phyloP scores from a whole-genome alignment of 1,140 invertebrate genomes.

The Tigriopus japonicus region DNA sequence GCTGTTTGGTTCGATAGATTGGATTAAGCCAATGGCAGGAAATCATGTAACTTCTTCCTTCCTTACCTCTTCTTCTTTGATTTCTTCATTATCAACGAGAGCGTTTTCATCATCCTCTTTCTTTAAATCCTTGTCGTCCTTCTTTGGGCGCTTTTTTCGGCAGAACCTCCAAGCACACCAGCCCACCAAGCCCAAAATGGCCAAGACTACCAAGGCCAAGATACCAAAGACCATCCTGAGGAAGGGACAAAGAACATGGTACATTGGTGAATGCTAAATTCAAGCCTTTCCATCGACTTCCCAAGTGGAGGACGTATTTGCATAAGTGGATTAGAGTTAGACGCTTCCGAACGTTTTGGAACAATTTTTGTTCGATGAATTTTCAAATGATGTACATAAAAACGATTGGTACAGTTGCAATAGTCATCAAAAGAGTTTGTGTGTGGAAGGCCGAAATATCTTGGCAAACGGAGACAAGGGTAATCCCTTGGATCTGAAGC shows the following conservation, averaged over 20 bases:
- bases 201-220: not conserved
- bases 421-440: too few species aligned
- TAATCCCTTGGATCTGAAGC: not conserved
- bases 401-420: too few species aligned
- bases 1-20: not conserved
- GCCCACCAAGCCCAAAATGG: not conserved
- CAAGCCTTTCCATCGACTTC: too few species aligned
- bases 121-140: conserved; percentile 1
- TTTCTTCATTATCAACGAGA: conserved; percentile 12
- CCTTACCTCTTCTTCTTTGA: conserved; percentile 7
- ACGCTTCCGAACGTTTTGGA: too few species aligned
- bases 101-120: conserved; percentile 14
- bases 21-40: not conserved
- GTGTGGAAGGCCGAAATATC: too few species aligned
- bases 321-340: too few species aligned
- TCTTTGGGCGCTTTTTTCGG: conserved; percentile 10
- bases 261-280: not conserved
- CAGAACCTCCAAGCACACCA: conserved; percentile 12
- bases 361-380: too few species aligned
- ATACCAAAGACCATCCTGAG: conserved; percentile 8
- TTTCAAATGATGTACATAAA: too few species aligned
- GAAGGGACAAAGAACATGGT: too few species aligned
- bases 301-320: too few species aligned
- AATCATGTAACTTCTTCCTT: not conserved
- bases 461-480: not conserved